These are phyloP conservation scores for Molossus alvarezi DNA, from an alignment of 2,797 vertebrate species.

Conservation along the genomic window DNA sequence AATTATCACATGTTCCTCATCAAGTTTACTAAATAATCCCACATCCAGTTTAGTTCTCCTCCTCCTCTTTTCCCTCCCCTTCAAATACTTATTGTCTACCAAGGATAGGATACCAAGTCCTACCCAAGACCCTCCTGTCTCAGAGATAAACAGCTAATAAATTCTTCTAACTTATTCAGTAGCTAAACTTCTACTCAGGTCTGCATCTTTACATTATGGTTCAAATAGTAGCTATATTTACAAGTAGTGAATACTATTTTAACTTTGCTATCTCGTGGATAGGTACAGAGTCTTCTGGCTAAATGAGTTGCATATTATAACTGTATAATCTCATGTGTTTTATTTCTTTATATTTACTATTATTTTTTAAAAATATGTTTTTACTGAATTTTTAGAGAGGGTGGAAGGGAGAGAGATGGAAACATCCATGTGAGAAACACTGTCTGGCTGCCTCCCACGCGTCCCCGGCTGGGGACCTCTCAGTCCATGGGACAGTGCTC, in stretches of 20 bases:
- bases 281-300: not conserved
- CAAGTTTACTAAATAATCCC: slow-evolving; percentile 37
- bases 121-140: not conserved
- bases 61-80: not conserved
- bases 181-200: slow-evolving; percentile 28
- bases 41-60: not conserved
- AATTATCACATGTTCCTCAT: not conserved
- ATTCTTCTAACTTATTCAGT: slow-evolving; percentile 41
- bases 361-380: no score
- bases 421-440: no score
- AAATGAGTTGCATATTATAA: not conserved
- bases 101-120: not conserved
- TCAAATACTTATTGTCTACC: not conserved
- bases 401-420: no score
- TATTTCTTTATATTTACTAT: not conserved
- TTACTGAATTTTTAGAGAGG: no score
- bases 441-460: no score
- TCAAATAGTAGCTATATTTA: slow-evolving; percentile 64
- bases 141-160: slow-evolving; percentile 56
- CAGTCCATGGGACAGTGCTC: no score
- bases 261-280: slow-evolving; percentile 15
- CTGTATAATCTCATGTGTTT: not conserved
- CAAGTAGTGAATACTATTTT: slow-evolving; percentile 20
- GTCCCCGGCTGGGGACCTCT: no score
- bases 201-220: slow-evolving; percentile 9